A percentile compares a stretch with the other conserved stretches of the same genome.
Evolutionary conservation across 1,140 invertebrate species (phyloP).

Genomic region (Zaprionus lachaisei): DNA sequence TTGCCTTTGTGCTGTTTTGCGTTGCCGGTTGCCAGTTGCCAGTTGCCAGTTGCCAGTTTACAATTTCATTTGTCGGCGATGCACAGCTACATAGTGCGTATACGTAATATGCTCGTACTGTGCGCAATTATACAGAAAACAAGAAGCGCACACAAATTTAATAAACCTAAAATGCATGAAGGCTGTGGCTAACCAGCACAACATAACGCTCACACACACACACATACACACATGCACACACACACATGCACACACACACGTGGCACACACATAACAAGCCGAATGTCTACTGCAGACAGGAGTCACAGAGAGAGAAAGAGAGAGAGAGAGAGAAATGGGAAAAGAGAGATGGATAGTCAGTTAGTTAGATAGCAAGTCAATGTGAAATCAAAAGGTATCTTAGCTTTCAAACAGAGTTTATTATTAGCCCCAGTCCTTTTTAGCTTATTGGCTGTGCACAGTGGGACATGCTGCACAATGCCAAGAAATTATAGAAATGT

Average conservation of each 20-base stretch:
- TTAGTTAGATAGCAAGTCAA: constrained; percentile 50
- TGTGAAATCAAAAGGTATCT: constrained; percentile 51
- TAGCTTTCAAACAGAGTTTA: constrained; percentile 21
- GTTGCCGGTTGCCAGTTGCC: neutral
- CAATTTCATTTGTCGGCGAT: constrained; percentile 48
- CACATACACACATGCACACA: neutral
- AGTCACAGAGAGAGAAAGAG: neutral
- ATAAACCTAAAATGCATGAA: constrained; percentile 52
- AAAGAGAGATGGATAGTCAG: constrained; percentile 6
- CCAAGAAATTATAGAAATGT: neutral
- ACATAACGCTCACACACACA: neutral
- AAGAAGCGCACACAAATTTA: constrained; percentile 60
- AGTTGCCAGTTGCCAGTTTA: constrained; percentile 28
- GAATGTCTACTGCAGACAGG: constrained; percentile 19
- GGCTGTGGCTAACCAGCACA: constrained; percentile 38
- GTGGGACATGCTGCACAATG: neutral
- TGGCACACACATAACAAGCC: constrained; percentile 3
- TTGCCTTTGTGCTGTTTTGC: constrained; percentile 13
- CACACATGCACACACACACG: neutral
- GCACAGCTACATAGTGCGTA: constrained; percentile 50
- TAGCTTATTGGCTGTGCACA: constrained; percentile 11
- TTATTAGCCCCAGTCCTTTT: constrained; percentile 17
- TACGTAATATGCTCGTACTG: constrained; percentile 32
- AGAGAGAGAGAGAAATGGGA: neutral
- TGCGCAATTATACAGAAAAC: constrained; percentile 49